Conservation (phyloP, 2,113 vertebrate genomes). For the Phainopepla nitens region DNA sequence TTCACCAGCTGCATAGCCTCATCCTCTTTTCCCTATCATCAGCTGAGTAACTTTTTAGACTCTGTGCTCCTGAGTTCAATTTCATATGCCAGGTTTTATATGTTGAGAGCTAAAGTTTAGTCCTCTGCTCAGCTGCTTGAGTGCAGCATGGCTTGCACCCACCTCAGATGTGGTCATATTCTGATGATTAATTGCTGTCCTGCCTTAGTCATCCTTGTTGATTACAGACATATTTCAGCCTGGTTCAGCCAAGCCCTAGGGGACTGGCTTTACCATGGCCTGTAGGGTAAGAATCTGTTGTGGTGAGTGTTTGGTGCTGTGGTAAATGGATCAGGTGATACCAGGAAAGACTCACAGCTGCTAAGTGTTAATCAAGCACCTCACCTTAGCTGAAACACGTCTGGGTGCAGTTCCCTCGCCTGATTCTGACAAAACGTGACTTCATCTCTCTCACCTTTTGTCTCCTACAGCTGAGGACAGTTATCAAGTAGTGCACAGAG, state of each 20-base stretch:
- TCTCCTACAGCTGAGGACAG: neutral
- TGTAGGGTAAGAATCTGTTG: neutral
- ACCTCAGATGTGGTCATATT: neutral
- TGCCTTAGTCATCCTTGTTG: neutral
- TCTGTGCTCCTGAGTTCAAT: neutral
- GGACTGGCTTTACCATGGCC: neutral
- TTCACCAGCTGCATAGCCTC: neutral
- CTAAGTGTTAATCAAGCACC: neutral
- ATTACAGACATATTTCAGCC: neutral
- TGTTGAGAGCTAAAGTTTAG: neutral
- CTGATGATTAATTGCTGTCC: neutral
- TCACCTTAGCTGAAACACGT: neutral
- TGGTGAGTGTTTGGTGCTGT: neutral
- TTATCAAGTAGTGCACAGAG: neutral
- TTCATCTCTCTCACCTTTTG: neutral
- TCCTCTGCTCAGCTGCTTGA: neutral
- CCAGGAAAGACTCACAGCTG: neutral
- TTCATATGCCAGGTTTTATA: neutral
- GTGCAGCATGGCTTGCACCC: neutral
- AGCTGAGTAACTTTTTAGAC: neutral
- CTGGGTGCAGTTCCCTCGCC: neutral
- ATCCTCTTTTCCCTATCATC: neutral
- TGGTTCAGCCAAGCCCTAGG: neutral
- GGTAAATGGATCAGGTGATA: neutral
- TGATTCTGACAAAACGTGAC: neutral